Conservation (phyloP, 2,888 invertebrate genomes). For the Thymelicus lineola region DNA sequence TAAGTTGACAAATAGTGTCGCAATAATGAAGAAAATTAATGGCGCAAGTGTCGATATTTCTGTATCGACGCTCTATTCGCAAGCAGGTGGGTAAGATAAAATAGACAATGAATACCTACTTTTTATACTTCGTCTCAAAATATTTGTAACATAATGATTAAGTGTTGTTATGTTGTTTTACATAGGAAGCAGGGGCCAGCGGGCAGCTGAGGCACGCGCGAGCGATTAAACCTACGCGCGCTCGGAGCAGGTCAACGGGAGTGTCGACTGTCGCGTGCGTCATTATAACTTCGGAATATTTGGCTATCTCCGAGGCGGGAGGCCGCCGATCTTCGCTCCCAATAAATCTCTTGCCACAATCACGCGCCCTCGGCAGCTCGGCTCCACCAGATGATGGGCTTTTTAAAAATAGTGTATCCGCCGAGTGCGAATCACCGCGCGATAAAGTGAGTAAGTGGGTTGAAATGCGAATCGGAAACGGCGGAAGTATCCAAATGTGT, state of each 20-base stretch:
- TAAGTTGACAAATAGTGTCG: too few species aligned
- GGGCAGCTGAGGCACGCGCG: neutral
- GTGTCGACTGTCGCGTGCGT: neutral
- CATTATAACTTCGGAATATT: slow-evolving; percentile 23
- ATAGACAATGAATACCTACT: too few species aligned
- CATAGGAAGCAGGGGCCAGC: too few species aligned
- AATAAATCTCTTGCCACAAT: slow-evolving; percentile 26
- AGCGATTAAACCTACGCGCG: slow-evolving; percentile 25
- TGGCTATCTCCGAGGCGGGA: slow-evolving; percentile 20
- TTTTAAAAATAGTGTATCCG: slow-evolving; percentile 34
- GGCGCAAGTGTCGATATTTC: too few species aligned
- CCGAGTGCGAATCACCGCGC: slow-evolving; percentile 26
- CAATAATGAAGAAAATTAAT: too few species aligned
- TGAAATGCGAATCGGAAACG: slow-evolving; percentile 31
- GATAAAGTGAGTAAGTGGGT: slow-evolving; percentile 31
- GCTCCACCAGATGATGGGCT: slow-evolving; percentile 29
- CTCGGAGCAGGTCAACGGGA: neutral
- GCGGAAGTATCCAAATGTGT: slow-evolving; percentile 35
- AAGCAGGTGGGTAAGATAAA: too few species aligned
- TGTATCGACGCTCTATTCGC: too few species aligned
- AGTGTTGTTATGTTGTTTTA: too few species aligned
- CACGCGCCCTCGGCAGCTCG: slow-evolving; percentile 5
- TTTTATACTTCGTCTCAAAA: too few species aligned
- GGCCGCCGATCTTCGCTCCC: slow-evolving; percentile 20
- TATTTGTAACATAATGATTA: too few species aligned